phyloP scores from a whole-genome alignment of 2,113 vertebrate species.

The Machaerirhynchus nigripectus region DNA sequence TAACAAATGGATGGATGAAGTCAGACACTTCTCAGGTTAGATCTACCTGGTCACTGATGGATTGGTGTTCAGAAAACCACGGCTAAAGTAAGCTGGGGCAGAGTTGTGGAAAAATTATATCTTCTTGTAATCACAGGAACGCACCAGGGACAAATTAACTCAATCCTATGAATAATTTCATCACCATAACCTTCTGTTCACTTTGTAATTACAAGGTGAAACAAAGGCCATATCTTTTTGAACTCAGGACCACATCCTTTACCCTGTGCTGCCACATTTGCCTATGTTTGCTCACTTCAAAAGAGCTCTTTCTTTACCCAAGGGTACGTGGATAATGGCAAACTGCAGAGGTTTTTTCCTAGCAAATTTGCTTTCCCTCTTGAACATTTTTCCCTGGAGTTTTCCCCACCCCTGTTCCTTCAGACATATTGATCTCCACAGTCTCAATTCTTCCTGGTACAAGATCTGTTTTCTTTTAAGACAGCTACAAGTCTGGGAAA shows the following conservation, averaged over 20 bases:
- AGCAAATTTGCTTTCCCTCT: neutral
- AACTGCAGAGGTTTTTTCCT: neutral
- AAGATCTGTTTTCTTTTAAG: slow-evolving; percentile 27
- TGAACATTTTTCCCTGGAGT: neutral
- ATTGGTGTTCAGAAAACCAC: neutral
- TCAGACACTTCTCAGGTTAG: neutral
- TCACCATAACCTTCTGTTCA: neutral
- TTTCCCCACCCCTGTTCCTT: neutral
- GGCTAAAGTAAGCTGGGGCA: neutral
- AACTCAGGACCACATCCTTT: neutral
- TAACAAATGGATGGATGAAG: neutral
- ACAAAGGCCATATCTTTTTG: neutral
- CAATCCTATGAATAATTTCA: neutral
- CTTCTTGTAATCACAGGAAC: neutral
- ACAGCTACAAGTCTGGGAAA: slow-evolving; percentile 9
- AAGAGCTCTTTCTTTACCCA: neutral
- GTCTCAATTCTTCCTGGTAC: neutral
- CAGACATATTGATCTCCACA: neutral
- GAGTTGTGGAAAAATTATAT: neutral
- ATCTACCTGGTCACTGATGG: neutral
- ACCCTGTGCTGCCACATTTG: neutral
- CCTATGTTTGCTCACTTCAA: neutral
- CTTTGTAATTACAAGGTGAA: neutral
- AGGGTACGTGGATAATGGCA: neutral
- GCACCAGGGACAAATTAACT: neutral